Evolutionary conservation across 2,113 vertebrate genomes (phyloP).

Genomic region (Vulpes lagopus): DNA sequence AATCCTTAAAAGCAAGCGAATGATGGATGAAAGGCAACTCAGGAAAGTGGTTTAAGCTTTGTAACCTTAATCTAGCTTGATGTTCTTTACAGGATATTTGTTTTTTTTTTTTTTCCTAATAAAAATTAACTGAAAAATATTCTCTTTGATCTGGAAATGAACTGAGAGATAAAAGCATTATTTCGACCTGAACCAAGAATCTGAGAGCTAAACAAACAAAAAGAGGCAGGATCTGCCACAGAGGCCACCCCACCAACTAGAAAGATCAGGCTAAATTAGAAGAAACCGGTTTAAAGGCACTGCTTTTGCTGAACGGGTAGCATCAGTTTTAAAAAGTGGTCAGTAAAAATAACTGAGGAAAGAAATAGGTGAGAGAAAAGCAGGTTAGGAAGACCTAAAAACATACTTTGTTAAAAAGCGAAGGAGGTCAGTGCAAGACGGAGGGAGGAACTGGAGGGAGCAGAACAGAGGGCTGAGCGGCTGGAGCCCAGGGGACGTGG

Average conservation of each 20-base stretch:
- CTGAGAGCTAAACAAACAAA: not conserved
- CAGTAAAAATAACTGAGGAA: not conserved
- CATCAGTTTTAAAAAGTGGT: not conserved
- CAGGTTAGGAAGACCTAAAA: conserved; percentile 24
- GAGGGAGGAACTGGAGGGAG: no score
- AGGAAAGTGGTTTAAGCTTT: not conserved
- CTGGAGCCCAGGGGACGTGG: not conserved
- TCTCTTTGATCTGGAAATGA: conserved; percentile 27
- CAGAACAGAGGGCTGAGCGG: not conserved
- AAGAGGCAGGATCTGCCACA: not conserved
- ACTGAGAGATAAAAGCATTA: not conserved
- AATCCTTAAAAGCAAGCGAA: conserved; percentile 3
- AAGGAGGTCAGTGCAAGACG: not conserved
- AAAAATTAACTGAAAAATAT: conserved; percentile 37
- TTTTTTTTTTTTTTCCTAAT: not conserved
- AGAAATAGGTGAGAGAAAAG: not conserved
- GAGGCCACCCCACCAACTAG: not conserved
- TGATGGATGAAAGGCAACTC: not conserved
- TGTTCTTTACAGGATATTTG: not conserved
- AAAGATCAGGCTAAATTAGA: not conserved
- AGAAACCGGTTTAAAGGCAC: not conserved
- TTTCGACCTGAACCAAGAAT: not conserved
- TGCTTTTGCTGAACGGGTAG: not conserved
- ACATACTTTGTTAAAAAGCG: not conserved
- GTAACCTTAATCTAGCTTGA: not conserved